These are phyloP conservation scores for Aegotheles bennettii DNA, from an alignment of 2,113 vertebrate species.

Conservation along the genomic window DNA sequence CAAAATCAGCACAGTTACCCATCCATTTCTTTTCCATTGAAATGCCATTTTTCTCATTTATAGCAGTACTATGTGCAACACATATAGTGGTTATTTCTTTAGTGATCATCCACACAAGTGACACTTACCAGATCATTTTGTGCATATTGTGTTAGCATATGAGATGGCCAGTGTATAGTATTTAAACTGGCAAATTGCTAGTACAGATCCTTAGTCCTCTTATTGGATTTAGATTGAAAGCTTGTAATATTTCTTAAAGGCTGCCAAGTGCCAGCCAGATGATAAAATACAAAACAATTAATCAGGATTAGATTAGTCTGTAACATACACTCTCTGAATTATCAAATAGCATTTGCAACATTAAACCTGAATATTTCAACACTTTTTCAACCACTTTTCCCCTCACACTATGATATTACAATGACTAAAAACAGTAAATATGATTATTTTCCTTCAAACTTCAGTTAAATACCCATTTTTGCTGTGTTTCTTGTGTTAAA, in stretches of 20 bases:
- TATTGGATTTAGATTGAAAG: neutral
- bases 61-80: neutral
- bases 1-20: neutral
- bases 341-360: neutral
- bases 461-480: neutral
- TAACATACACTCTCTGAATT: neutral
- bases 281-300: neutral
- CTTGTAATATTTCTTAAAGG: neutral
- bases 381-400: neutral
- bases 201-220: neutral
- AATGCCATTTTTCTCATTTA: neutral
- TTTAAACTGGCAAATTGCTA: neutral
- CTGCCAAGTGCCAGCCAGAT: neutral
- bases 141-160: neutral
- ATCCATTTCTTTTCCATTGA: neutral
- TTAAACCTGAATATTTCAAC: neutral
- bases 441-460: neutral
- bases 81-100: fast-evolving
- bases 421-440: neutral
- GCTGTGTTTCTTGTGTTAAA: neutral
- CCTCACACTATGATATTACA: neutral
- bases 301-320: fast-evolving
- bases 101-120: neutral
- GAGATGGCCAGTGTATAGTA: neutral
- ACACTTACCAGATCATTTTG: neutral